phyloP scores from a whole-genome alignment of 2,113 vertebrate species.

The Nematolebias whitei region DNA sequence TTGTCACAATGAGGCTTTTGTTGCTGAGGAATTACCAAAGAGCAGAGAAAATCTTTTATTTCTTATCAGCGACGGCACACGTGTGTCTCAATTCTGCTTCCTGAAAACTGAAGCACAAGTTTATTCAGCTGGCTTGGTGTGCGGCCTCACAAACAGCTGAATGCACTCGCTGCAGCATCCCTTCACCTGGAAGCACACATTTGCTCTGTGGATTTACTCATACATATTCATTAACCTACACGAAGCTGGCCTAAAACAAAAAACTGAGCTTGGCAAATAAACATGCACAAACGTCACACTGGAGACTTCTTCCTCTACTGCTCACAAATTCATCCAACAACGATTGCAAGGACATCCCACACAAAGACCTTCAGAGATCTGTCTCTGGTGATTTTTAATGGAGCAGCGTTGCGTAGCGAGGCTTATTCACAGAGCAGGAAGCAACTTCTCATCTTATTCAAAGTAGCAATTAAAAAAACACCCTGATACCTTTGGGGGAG shows the following conservation, averaged over 20 bases:
- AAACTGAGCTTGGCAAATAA: neutral
- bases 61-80: conserved; percentile 36
- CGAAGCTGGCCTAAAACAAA: neutral
- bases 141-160: conserved; percentile 15
- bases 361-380: conserved; percentile 1
- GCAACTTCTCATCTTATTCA: conserved; percentile 44
- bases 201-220: conserved; percentile 11
- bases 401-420: conserved; percentile 33
- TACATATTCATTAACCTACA: conserved; percentile 20
- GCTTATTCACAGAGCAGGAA: conserved; percentile 41
- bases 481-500: conserved; percentile 9
- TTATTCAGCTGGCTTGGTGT: conserved; percentile 32
- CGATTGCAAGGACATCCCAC: conserved; percentile 7
- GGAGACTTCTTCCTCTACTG: neutral
- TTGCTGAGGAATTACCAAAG: conserved; percentile 11
- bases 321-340: conserved; percentile 1
- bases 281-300: neutral
- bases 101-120: conserved; percentile 25
- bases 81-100: conserved; percentile 6
- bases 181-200: conserved; percentile 2
- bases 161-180: neutral
- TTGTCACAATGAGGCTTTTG: conserved; percentile 30
- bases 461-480: conserved; percentile 45
- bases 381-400: conserved; percentile 32
- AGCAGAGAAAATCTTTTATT: conserved; percentile 20